Evolutionary conservation across 1,140 invertebrate genomes (phyloP).

Genomic region (Platyscapa corneri): DNA sequence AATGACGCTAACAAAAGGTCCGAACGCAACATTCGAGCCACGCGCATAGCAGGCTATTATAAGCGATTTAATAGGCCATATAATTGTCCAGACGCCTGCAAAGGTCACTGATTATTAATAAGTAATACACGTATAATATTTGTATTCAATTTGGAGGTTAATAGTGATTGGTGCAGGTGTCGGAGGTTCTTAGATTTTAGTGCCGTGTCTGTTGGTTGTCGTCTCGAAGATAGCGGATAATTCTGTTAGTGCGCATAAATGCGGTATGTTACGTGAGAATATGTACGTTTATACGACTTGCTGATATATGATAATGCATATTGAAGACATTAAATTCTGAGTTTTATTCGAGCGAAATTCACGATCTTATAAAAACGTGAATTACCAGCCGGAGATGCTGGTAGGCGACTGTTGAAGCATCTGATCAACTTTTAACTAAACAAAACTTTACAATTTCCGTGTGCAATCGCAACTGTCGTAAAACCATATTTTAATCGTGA

Average conservation of each 20-base stretch:
- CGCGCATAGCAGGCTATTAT: no score
- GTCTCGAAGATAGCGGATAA: neutral
- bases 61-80: no score
- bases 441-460: no score
- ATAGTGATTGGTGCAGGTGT: neutral
- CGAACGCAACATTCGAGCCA: no score
- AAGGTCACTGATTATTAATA: neutral
- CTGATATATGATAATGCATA: neutral
- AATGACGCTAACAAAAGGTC: no score
- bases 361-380: neutral
- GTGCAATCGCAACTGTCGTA: no score
- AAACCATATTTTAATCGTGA: no score
- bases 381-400: neutral
- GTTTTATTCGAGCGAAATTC: neutral
- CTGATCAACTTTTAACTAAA: neutral
- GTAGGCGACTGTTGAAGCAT: neutral
- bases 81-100: no score
- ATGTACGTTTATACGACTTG: neutral
- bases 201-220: neutral
- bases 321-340: neutral
- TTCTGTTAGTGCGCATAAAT: neutral
- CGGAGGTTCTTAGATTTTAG: slow-evolving; percentile 6
- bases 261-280: neutral
- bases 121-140: neutral
- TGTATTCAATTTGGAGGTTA: neutral